Evolutionary conservation across 2,797 vertebrate genomes (phyloP), one percentile per base, ranked within the genome.

Genomic region (Sphaeramia orbicularis): DNA sequence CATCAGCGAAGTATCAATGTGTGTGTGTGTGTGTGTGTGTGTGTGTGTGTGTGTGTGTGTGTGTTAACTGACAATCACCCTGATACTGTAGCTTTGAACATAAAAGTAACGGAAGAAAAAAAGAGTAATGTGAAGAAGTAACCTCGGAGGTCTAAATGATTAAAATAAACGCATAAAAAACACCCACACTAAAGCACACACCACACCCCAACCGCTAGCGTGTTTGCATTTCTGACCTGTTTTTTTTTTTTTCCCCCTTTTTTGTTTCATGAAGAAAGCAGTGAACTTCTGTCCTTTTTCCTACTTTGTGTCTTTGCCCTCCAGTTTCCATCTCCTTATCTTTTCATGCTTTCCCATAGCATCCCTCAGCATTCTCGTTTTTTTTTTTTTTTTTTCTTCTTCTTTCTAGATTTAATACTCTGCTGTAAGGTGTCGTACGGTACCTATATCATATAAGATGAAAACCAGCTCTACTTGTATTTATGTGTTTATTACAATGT

Each of bases 31-130:
- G 7, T 49, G 38, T 38, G 16, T 15, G 55, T 42, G 10, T 32
- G 40, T 27, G 38, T 45, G 13, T 54, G 30, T 50, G 11, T 44
- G 11, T 48, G 55, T 47, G 62, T 44, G 3, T 7, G 10, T 41
- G 48, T 37, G 43, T 64, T 56, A 4, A 38, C 50, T 0, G 32
- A 66, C 47, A 54, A 21, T 40, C 38, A 49, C 14, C 15, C 19
- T 10, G 18, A 63, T 24, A 48, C 12, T 27, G 16, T 1, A 16
- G 21, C 50, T 81, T 75, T 78, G 61, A 74, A 69, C 54, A 61
- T 72, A 11, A 76, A 81, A 81, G 53, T 48, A n/a, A 54, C 52
- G 62, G 3, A 56, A 53, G 24, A 71, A 65, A 70, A 35, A 79
- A 49, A 65, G 42, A 19, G 2, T 49, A 41, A 63, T 58, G 43